Evolutionary conservation across 2,888 invertebrate species (phyloP), one percentile per base, ranked within the genome.

Genomic region (Tinea pellionella): DNA sequence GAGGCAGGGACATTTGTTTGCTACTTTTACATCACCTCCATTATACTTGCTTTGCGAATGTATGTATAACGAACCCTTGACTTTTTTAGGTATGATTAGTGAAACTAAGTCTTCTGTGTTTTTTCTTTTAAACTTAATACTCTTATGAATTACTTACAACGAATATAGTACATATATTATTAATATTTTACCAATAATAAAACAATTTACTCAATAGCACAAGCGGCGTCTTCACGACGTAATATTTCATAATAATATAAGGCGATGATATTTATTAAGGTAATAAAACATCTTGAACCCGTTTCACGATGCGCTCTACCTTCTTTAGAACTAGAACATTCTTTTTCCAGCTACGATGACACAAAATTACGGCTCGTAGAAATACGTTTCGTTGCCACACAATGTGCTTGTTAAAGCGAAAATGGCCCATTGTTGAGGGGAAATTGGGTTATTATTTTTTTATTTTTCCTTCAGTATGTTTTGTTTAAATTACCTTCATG

Each of bases 191-290:
- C 13, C 47, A 15, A 47, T 47, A 47, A 47, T 47, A 47, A 47
- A 47, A 47, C 47, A 47, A 47, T 47, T 53, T 53, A 6, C 3
- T 12, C 53, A 12, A 53, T 53, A 53, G 16, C 18, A 51, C n/a
- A n/a, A n/a, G n/a, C 15, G 15, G 53, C 53, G 19, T 3, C 18
- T 15, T 47, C 16, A 47, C 47, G 24, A 24, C 57, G 66, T 72
- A 75, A 75, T 72, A 71, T 72, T 64, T 61, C 63, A 64, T 80
- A 78, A 83, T 82, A n/a, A 81, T 81, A 83, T 80, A 68, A 63
- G 64, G 66, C 71, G 69, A 74, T 75, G 69, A 76, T 78, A 75
- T 80, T 81, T 82, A 80, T 78, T 73, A 77, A 68, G 65, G 69
- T 70, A 66, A 78, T 83, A 79, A 82, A 82, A 73, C 71, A 79